Percentiles rank a stretch among this genome's conserved stretches.
phyloP scores from a whole-genome alignment of 2,113 vertebrate species.

The Megaceryle maxima region DNA sequence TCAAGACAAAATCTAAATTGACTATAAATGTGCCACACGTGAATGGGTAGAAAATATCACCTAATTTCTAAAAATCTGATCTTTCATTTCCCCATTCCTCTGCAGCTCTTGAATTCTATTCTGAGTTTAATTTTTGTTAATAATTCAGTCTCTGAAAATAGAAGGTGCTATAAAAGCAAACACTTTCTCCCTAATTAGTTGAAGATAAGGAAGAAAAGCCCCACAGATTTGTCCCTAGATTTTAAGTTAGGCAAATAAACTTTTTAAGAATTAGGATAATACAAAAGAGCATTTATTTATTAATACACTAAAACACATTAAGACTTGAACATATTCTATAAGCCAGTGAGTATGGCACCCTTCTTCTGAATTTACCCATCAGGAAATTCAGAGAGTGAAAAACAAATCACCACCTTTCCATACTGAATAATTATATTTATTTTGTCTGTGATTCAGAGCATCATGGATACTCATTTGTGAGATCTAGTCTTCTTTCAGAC shows the following conservation, averaged over 20 bases:
- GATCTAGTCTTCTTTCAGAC: background rate
- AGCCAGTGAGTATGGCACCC: background rate
- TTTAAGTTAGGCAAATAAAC: background rate
- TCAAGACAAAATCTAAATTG: background rate
- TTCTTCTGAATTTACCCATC: background rate
- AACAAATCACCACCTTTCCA: background rate
- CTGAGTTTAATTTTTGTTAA: background rate
- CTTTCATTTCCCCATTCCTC: background rate
- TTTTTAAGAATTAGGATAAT: background rate
- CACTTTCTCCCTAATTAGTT: background rate
- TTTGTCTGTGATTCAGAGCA: background rate
- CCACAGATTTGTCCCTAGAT: background rate
- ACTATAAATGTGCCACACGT: background rate
- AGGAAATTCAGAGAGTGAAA: background rate
- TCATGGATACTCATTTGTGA: background rate
- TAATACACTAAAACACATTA: background rate
- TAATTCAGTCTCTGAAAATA: background rate
- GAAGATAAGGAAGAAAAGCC: background rate
- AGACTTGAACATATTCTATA: background rate
- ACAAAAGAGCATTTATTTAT: background rate
- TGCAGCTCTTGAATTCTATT: background rate
- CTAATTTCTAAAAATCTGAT: background rate
- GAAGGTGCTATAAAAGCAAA: background rate
- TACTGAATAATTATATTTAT: background rate
- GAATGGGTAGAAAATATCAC: background rate